Evolutionary conservation across 37 sponge, comb jelly and placozoan genomes (phyloP), one percentile per base, ranked within the genome.

Genomic region (Lycopodina hypogea): DNA sequence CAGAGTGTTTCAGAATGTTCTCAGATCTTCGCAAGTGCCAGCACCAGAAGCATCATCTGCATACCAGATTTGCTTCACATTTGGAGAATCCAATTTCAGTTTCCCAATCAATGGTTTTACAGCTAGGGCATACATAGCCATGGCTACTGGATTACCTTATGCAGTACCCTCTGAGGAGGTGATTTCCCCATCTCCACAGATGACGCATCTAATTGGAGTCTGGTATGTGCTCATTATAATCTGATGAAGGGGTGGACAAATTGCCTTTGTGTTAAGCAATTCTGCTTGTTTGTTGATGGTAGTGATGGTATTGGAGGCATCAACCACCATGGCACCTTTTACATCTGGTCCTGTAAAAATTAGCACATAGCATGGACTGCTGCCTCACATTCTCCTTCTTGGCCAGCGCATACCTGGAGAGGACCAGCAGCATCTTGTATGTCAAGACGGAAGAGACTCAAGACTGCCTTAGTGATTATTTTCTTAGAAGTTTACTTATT

Each of bases 171-270:
- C 50, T 1, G 50, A 38, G 41, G 71, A 71, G 71, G 50, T 71
- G 23, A 71, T 71, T 23, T 71, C 71, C 50, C 28, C 71, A 15
- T 71, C 71, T 3, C 71, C 71, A 71, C 50, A 71, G 71, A 71
- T 71, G 51, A 71, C 41, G 51, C 71, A 71, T 42, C 71, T 71
- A 4, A 71, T 42, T 42, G 71, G 71, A 71, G 71, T 50, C 38
- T 42, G 24, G 61, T 71, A 71, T 45, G 71, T 71, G 51, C 41
- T 71, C 51, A 71, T 23, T 45, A 39, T 2, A 45, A 42, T 71
- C 39, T 68, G 69, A 40, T 68, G 30, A 8, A 68, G 69, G 26
- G 50, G 50, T n/a, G 71, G 71, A 4, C 38, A 4, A 26, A 71
- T 71, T 42, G 50, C 38, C 14, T 71, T 71, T 21, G 41, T 71